phyloP scores from a whole-genome alignment of 2,888 invertebrate species.

The Leptothorax acervorum region DNA sequence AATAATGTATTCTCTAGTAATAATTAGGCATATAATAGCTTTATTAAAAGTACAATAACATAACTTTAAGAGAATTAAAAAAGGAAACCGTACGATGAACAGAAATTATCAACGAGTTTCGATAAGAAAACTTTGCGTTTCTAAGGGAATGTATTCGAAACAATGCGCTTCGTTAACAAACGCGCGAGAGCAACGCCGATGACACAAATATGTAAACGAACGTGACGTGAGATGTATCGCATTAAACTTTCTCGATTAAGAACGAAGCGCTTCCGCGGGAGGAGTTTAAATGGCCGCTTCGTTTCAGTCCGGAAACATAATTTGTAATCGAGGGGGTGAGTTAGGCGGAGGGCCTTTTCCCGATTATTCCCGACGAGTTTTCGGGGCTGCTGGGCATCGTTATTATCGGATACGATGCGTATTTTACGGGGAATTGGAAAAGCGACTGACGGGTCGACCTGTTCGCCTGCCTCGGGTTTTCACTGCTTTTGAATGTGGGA shows the following conservation, averaged over 20 bases:
- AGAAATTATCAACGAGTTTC: not conserved
- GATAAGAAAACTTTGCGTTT: slow-evolving; percentile 9
- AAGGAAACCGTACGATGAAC: not conserved
- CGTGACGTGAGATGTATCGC: slow-evolving; percentile 18
- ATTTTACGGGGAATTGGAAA: slow-evolving; percentile 69
- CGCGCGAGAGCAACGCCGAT: not conserved
- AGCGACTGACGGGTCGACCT: slow-evolving; percentile 64
- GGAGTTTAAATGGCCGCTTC: slow-evolving; percentile 34
- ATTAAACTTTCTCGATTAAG: slow-evolving; percentile 54
- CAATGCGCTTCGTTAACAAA: slow-evolving; percentile 5
- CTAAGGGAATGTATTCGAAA: not conserved
- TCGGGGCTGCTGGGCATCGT: slow-evolving; percentile 59
- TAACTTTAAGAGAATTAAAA: not conserved
- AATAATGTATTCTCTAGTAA: too few species aligned
- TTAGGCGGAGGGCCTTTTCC: slow-evolving; percentile 9
- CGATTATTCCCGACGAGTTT: slow-evolving; percentile 60
- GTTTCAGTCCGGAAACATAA: slow-evolving; percentile 48
- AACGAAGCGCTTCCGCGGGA: slow-evolving; percentile 30
- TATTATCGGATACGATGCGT: slow-evolving; percentile 64
- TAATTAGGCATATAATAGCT: not conserved
- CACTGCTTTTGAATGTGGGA: slow-evolving; percentile 71
- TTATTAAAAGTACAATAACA: not conserved
- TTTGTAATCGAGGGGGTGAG: slow-evolving; percentile 35
- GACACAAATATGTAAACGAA: slow-evolving; percentile 1
- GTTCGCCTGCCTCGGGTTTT: slow-evolving; percentile 62